phyloP scores from a whole-genome alignment of 2,888 invertebrate genomes.

The Stegana nigrithorax region DNA sequence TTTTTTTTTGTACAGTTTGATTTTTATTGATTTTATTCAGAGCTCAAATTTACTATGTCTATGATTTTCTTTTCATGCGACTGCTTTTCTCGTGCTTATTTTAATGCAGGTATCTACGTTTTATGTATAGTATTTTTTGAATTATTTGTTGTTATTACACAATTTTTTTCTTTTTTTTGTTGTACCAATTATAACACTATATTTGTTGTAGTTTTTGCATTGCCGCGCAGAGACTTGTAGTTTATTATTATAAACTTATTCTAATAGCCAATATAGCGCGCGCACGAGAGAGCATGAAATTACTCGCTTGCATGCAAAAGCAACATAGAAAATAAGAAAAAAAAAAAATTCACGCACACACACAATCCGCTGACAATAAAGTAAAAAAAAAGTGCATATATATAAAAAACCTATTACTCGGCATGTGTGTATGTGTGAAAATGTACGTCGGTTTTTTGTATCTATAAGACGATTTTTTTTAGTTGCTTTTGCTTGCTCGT shows the following conservation, averaged over 20 bases:
- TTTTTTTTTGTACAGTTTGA: no score
- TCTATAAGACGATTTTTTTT: constrained; percentile 9
- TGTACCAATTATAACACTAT: not conserved
- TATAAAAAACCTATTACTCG: not conserved
- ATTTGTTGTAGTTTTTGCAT: not conserved
- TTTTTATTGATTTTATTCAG: no score
- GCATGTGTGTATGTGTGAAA: not conserved
- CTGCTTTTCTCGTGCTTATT: no score
- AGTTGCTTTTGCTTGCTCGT: not conserved
- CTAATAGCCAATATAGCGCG: no score
- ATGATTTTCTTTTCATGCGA: no score
- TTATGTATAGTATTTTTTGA: no score
- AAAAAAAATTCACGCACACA: not conserved
- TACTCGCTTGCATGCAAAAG: not conserved
- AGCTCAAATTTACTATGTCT: no score
- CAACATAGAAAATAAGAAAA: not conserved
- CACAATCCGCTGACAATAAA: not conserved
- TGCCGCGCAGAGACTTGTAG: no score
- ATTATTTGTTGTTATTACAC: constrained; percentile 10
- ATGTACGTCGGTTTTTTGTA: not conserved
- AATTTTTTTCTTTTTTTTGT: no score
- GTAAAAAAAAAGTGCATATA: not conserved
- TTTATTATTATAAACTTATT: no score
- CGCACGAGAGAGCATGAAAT: not conserved
- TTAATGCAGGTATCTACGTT: no score